These are phyloP conservation scores for Meliscaeva auricollis DNA, from an alignment of 2,888 invertebrate genomes.

Conservation along the genomic window DNA sequence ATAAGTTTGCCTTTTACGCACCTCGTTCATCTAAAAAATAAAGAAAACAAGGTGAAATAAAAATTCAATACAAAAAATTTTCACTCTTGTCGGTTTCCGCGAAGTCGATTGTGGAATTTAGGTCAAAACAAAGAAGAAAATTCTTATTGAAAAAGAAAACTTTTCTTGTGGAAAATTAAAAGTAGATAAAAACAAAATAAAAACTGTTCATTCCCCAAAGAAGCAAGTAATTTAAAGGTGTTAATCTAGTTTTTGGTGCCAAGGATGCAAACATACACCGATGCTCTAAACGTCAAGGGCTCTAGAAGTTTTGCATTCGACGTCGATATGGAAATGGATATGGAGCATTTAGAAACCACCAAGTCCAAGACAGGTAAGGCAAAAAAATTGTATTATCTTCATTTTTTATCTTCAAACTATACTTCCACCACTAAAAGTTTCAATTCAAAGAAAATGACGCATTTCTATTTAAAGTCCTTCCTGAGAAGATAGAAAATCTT, in stretches of 20 bases:
- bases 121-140: conserved; percentile 68
- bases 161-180: conserved; percentile 20
- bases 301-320: conserved; percentile 84
- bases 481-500: background rate
- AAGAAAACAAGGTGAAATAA: conserved; percentile 14
- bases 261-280: conserved; percentile 82
- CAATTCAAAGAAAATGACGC: conserved; percentile 52
- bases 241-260: background rate
- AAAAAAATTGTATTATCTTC: background rate
- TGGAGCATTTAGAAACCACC: conserved; percentile 78
- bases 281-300: conserved; percentile 80
- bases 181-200: conserved; percentile 27
- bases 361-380: conserved; percentile 67
- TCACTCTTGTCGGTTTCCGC: conserved; percentile 5
- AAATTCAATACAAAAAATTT: conserved; percentile 41
- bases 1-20: background rate
- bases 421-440: background rate
- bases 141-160: conserved; percentile 12
- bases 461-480: conserved; percentile 44
- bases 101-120: conserved; percentile 51
- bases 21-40: background rate
- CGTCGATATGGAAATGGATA: conserved; percentile 83
- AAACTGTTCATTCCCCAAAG: conserved; percentile 11
- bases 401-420: background rate
- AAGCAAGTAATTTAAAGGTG: background rate